Evolutionary conservation across 1,140 invertebrate species (phyloP).

Genomic region (Aporrectodea caliginosa): DNA sequence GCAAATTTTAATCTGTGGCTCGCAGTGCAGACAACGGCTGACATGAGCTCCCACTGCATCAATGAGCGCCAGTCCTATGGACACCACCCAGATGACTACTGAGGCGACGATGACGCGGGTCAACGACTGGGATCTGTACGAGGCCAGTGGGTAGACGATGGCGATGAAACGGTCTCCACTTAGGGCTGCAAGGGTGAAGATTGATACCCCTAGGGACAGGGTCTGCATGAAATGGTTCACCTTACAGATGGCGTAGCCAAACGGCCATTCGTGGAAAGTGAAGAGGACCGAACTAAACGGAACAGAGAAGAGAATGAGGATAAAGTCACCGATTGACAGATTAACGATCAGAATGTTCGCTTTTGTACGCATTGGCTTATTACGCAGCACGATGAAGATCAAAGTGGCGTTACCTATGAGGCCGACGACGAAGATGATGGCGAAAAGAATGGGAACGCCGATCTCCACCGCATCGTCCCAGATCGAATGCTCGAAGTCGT

Average conservation of each 20-base stretch:
- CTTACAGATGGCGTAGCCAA: conserved; percentile 63
- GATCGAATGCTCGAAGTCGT: too few relatives aligned
- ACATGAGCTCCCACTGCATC: not conserved
- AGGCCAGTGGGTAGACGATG: not conserved
- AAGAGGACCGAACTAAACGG: conserved; percentile 78
- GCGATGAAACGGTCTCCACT: conserved; percentile 71
- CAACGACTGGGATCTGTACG: not conserved
- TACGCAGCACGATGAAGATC: conserved; percentile 59
- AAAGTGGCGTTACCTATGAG: conserved; percentile 82
- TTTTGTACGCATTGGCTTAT: conserved; percentile 62
- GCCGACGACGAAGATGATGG: conserved; percentile 80
- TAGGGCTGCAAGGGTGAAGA: conserved; percentile 85
- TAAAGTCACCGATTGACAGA: conserved; percentile 73
- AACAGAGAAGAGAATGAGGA: conserved; percentile 74
- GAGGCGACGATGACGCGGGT: not conserved
- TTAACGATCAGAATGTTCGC: conserved; percentile 85
- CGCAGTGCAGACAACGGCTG: not conserved
- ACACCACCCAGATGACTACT: not conserved
- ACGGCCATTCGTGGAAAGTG: conserved; percentile 70
- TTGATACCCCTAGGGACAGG: conserved; percentile 84
- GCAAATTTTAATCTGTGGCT: not conserved
- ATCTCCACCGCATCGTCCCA: not conserved
- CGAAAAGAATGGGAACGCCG: conserved; percentile 78
- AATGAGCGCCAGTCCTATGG: not conserved
- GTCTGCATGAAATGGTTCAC: conserved; percentile 82